These are phyloP conservation scores for Tetrax tetrax DNA, from an alignment of 2,113 vertebrate species.

Conservation along the genomic window DNA sequence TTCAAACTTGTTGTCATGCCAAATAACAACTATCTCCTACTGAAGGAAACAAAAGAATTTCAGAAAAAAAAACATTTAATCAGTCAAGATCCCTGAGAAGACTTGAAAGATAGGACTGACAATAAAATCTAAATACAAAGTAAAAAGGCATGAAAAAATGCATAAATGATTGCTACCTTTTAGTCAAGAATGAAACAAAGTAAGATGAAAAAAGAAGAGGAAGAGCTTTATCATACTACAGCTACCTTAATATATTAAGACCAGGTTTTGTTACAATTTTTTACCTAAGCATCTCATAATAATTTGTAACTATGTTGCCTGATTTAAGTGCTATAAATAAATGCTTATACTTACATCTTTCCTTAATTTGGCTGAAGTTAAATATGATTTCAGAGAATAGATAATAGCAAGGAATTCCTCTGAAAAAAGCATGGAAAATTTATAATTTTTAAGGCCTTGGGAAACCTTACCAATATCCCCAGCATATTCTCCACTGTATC, in stretches of 20 bases:
- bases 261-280: neutral
- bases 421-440: neutral
- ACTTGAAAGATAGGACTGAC: rapidly evolving
- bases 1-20: neutral
- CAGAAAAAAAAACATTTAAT: neutral
- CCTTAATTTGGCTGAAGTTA: neutral
- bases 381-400: neutral
- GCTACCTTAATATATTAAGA: neutral
- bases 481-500: neutral
- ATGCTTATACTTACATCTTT: neutral
- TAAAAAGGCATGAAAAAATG: neutral
- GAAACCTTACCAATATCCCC: neutral
- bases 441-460: neutral
- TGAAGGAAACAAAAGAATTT: neutral
- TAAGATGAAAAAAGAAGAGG: neutral
- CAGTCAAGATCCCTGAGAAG: neutral
- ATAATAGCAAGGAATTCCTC: neutral
- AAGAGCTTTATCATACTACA: neutral
- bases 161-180: neutral
- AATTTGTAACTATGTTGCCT: neutral
- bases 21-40: neutral
- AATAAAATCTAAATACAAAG: neutral
- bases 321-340: neutral
- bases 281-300: neutral
- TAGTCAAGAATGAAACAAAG: neutral